Conservation (phyloP, 2,113 vertebrate species). For the Cervus canadensis region DNA sequence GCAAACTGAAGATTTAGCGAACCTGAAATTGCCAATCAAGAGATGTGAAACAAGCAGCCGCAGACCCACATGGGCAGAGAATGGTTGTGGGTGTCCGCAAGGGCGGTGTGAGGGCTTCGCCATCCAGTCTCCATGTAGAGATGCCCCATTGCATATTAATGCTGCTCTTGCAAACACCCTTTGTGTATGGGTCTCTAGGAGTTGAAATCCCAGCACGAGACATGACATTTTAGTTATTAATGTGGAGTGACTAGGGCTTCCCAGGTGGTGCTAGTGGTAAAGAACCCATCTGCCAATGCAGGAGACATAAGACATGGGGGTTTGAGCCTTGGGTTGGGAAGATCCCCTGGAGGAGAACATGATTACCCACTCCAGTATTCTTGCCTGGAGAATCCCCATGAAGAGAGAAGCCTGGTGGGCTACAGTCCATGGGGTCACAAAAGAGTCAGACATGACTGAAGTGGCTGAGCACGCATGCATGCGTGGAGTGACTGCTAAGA, state of each 20-base stretch:
- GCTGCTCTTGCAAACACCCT: background rate
- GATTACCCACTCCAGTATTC: background rate
- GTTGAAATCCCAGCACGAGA: background rate
- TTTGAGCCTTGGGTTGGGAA: background rate
- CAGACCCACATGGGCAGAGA: background rate
- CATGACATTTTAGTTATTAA: background rate
- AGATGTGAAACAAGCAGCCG: background rate
- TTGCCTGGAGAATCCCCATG: background rate
- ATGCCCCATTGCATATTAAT: background rate
- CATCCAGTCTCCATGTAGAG: background rate
- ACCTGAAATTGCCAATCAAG: conserved; percentile 10
- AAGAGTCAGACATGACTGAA: background rate
- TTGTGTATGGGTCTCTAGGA: background rate
- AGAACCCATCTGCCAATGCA: background rate
- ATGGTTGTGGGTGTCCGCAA: background rate
- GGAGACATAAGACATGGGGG: background rate
- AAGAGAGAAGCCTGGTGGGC: background rate
- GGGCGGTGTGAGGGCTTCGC: background rate
- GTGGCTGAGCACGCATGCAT: background rate
- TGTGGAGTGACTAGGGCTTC: background rate
- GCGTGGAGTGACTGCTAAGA: background rate
- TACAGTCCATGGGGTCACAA: background rate
- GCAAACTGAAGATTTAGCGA: background rate
- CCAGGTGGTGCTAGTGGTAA: background rate
- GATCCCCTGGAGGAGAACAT: background rate